Evolutionary conservation across 2,888 invertebrate genomes (phyloP).

Genomic region (Chrysotoxum bicinctum): DNA sequence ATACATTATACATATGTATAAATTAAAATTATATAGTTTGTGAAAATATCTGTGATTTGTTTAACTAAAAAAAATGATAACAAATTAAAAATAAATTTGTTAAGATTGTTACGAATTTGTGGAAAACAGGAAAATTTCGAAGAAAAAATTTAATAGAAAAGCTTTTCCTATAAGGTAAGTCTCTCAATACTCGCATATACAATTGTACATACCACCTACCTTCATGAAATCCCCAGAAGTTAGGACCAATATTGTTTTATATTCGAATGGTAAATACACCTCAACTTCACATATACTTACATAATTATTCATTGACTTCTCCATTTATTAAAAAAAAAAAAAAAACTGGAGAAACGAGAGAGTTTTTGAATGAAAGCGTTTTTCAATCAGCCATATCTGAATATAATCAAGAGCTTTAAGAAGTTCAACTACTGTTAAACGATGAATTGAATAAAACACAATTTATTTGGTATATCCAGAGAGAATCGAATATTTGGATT

Average conservation of each 20-base stretch:
- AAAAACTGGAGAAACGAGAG: slow-evolving; percentile 1
- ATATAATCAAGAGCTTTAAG: slow-evolving; percentile 64
- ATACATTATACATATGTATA: slow-evolving; percentile 13
- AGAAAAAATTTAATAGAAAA: slow-evolving; percentile 30
- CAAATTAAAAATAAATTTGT: slow-evolving; percentile 32
- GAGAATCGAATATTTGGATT: slow-evolving; percentile 24
- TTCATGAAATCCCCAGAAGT: not conserved
- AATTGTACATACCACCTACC: not conserved
- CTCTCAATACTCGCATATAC: not conserved
- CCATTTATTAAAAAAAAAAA: not conserved
- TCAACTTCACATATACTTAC: not conserved
- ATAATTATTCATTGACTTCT: not conserved
- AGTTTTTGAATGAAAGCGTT: slow-evolving; percentile 64
- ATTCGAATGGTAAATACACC: not conserved
- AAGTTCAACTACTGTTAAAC: slow-evolving; percentile 54
- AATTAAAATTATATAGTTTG: slow-evolving; percentile 16
- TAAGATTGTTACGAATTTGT: slow-evolving; percentile 30
- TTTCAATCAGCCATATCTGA: slow-evolving; percentile 43
- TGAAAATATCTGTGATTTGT: slow-evolving; percentile 73
- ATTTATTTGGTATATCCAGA: slow-evolving; percentile 16
- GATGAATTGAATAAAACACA: slow-evolving; percentile 59
- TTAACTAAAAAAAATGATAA: slow-evolving; percentile 56
- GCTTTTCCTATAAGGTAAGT: slow-evolving; percentile 68
- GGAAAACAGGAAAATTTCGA: slow-evolving; percentile 21
- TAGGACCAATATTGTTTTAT: not conserved